phyloP scores from a whole-genome alignment of 2,113 vertebrate genomes.

The Alligator mississippiensis region DNA sequence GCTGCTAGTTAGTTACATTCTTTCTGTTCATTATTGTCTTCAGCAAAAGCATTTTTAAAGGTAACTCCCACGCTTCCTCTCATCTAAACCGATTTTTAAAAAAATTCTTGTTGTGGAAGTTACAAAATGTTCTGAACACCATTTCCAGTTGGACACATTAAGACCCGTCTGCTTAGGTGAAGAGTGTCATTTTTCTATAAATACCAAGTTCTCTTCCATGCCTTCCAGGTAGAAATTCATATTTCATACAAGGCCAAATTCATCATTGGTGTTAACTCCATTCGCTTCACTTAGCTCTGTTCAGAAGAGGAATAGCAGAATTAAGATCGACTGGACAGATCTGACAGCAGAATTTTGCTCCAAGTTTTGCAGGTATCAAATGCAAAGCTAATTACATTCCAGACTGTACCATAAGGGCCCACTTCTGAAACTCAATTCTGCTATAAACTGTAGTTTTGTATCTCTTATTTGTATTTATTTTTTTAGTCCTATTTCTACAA shows the following conservation, averaged over 20 bases:
- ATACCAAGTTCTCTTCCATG: not conserved
- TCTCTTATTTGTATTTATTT: not conserved
- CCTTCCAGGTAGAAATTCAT: conserved; percentile 22
- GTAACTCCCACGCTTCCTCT: not conserved
- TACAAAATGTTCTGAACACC: conserved; percentile 10
- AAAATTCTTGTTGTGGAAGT: not conserved
- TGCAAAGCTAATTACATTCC: conserved; percentile 25
- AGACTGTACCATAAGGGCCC: conserved; percentile 12
- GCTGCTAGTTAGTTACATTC: conserved; percentile 17
- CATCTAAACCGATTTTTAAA: not conserved
- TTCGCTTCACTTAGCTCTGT: not conserved
- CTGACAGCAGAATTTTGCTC: not conserved
- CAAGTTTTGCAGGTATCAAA: not conserved
- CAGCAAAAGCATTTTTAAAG: not conserved
- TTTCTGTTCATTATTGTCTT: fast-evolving
- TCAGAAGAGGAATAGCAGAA: conserved; percentile 15
- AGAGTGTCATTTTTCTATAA: conserved; percentile 2
- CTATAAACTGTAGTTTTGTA: not conserved
- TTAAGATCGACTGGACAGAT: not conserved
- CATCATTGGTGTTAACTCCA: not conserved
- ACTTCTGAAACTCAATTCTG: conserved; percentile 21
- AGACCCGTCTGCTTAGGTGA: not conserved
- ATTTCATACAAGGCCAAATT: not conserved
- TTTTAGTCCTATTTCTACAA: not conserved
- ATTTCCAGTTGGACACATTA: conserved; percentile 7